Base-by-base conservation (phyloP, 2,888 invertebrate species). In the Lasioglossum zephyrum region DNA sequence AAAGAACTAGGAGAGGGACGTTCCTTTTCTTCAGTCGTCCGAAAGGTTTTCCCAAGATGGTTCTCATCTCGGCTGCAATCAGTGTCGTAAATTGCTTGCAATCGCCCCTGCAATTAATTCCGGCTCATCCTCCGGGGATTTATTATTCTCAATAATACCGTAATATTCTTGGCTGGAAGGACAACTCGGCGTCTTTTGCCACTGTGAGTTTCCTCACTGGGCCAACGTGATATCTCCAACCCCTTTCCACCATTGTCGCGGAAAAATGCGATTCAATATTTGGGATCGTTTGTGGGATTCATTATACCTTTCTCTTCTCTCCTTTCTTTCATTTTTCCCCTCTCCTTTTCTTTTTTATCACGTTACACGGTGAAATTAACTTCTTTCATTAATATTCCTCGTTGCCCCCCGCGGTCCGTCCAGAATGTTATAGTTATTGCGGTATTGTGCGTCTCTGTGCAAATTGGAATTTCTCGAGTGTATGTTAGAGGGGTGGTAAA, bases 31-130 rank as follows among this genome's bases (percentile, higher is more conserved):
- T 88, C 83, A 86, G 76, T 77, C 88, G 87, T 88, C 87, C 89
- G 86, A 92, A 93, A 89, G 91, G 90, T 92, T 92, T 90, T 92
- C 92, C 92, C 89, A 92, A 92, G 93, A 92, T 92, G 92, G 88
- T 92, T 92, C 92, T 91, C 91, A 90, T 90, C 91, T 90, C 88
- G 85, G 89, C 90, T 92, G 93, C 93, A 93, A 93, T 93, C 93
- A 93, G 93, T 92, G 92, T 93, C 92, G 93, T 92, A 94, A 94
- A 94, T 94, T 94, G 93, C 93, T 93, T 92, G 93, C 94, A 94
- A 94, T 94, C 93, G 93, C 89, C 91, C 92, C 89, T 87, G 92
- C 92, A 93, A 94, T 94, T 94, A 94, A 94, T 94, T 94, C 92
- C 91, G 86, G 91, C 92, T 93, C 93, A 93, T 93, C 93, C 93